phyloP scores from a whole-genome alignment of 1,140 invertebrate genomes.

The Riptortus pedestris region DNA sequence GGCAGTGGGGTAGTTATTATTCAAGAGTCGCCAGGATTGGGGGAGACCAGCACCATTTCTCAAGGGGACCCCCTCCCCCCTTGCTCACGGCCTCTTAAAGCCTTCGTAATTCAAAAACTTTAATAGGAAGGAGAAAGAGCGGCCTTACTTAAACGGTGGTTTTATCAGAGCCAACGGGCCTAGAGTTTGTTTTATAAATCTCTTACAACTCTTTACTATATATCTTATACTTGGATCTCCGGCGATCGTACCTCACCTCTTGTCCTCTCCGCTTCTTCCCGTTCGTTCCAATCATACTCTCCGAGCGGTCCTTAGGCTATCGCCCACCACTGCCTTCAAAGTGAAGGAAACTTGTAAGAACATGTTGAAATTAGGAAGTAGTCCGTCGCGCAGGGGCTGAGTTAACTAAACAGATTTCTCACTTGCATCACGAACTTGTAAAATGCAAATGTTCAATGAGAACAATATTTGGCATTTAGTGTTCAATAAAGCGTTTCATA shows the following conservation, averaged over 20 bases:
- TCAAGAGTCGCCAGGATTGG: background rate
- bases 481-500: no score
- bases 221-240: no score
- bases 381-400: no score
- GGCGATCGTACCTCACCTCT: background rate
- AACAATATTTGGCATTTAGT: no score
- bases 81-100: constrained; percentile 1
- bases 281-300: no score
- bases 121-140: background rate
- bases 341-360: no score
- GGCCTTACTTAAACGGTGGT: constrained; percentile 8
- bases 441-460: no score
- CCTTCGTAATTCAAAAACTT: constrained; percentile 16
- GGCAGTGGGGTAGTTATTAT: constrained; percentile 1
- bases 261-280: background rate
- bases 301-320: no score
- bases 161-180: background rate
- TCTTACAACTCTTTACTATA: constrained; percentile 1
- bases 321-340: no score
- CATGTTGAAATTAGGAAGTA: no score
- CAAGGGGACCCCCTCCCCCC: background rate
- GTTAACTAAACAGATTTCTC: no score
- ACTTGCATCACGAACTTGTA: no score
- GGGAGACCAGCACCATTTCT: background rate
- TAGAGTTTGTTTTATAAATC: constrained; percentile 5